A percentile compares a stretch with the other conserved stretches of the same genome.
phyloP scores from a whole-genome alignment of 2,888 invertebrate species.

The Ptilodon capucinus region DNA sequence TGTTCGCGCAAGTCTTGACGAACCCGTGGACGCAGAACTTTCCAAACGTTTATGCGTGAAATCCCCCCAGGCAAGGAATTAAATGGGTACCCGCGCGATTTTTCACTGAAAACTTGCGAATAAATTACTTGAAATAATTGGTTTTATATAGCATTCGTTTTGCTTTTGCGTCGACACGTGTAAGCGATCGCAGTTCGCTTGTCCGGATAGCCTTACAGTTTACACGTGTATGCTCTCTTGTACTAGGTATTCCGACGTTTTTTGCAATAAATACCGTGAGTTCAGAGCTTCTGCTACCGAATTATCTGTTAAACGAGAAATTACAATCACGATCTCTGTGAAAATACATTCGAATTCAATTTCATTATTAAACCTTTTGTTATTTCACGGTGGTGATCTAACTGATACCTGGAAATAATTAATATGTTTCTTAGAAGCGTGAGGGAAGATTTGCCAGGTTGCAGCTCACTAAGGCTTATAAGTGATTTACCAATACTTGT shows the following conservation, averaged over 20 bases:
- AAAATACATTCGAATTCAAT: neutral
- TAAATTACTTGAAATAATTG: neutral
- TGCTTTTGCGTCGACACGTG: neutral
- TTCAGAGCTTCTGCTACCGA: neutral
- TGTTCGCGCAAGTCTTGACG: too few relatives aligned
- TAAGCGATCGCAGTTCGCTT: neutral
- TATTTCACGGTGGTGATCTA: neutral
- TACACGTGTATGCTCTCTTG: neutral
- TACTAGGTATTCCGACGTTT: neutral
- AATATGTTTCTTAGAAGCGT: too few relatives aligned
- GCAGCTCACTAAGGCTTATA: too few relatives aligned
- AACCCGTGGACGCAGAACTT: too few relatives aligned
- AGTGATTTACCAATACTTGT: too few relatives aligned
- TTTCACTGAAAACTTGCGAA: neutral
- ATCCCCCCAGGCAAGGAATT: neutral
- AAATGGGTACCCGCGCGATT: neutral
- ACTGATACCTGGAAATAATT: neutral
- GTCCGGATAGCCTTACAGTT: too few relatives aligned
- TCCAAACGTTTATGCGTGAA: constrained; percentile 1
- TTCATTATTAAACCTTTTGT: neutral
- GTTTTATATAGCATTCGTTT: neutral
- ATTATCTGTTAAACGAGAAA: neutral
- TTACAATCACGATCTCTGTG: neutral
- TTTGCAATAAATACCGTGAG: neutral
- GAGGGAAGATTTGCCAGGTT: too few relatives aligned